Percentiles rank a stretch among this genome's conserved stretches.
These are phyloP conservation scores for Gephyroberyx darwinii DNA, from an alignment of 2,797 vertebrate species.

Conservation along the genomic window DNA sequence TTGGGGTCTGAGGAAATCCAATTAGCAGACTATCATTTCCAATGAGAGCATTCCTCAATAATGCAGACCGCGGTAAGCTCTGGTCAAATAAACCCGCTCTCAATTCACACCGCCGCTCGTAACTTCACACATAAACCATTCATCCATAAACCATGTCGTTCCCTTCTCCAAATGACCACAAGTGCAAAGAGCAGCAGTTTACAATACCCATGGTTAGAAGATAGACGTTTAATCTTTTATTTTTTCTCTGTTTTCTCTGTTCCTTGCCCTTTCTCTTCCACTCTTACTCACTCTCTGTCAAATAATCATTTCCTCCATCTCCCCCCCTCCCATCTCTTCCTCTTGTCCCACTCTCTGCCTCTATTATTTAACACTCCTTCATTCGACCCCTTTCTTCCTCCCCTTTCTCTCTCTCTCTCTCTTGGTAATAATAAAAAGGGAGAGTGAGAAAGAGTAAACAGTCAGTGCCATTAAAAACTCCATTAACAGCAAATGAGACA, in stretches of 20 bases:
- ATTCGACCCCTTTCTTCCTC: neutral
- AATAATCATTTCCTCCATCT: conserved; percentile 1
- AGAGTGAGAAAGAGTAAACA: conserved; percentile 19
- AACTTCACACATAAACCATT: conserved; percentile 38
- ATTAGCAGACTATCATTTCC: conserved; percentile 61
- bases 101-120: conserved; percentile 14
- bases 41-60: conserved; percentile 54
- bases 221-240: conserved; percentile 18
- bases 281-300: neutral
- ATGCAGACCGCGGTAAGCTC: conserved; percentile 54
- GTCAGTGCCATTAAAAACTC: conserved; percentile 40
- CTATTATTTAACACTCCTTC: no score
- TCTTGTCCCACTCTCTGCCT: neutral
- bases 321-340: neutral
- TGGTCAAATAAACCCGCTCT: conserved; percentile 48
- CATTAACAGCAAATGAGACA: conserved; percentile 51
- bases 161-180: conserved; percentile 27
- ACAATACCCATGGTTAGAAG: conserved; percentile 2
- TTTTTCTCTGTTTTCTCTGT: neutral
- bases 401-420: neutral
- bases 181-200: conserved; percentile 45
- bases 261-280: neutral
- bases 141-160: conserved; percentile 45
- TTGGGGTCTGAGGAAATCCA: conserved; percentile 50
- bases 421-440: conserved; percentile 1